A percentile compares a stretch with the other conserved stretches of the same genome.
These are phyloP conservation scores for Strigamia maritima DNA, from an alignment of 2,888 invertebrate species.

Conservation along the genomic window DNA sequence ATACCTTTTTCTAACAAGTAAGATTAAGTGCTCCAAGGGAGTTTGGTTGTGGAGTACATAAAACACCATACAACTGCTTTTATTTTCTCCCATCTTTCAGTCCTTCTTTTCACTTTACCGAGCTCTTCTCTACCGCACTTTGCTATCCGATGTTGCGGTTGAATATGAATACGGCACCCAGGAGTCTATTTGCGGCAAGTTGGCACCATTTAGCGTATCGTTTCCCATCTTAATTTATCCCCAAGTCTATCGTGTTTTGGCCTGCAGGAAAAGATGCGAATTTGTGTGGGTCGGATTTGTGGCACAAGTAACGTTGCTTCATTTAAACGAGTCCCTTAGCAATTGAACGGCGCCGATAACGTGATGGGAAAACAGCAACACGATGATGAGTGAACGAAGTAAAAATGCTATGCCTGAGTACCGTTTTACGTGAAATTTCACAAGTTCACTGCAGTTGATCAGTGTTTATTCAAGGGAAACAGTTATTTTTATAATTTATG, in stretches of 20 bases:
- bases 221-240: constrained; percentile 34
- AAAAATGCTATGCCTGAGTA: not conserved
- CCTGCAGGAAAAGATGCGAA: constrained; percentile 34
- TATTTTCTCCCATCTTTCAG: not conserved
- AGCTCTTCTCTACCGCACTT: constrained; percentile 16
- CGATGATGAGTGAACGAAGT: not conserved
- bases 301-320: not conserved
- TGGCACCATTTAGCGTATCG: constrained; percentile 32
- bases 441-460: too few species aligned
- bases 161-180: constrained; percentile 30
- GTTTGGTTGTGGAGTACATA: not conserved
- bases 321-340: constrained; percentile 11
- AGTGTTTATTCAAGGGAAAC: too few species aligned
- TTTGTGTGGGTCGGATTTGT: constrained; percentile 24
- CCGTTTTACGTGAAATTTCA: not conserved
- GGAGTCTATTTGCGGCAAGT: constrained; percentile 31
- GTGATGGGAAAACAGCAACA: constrained; percentile 25
- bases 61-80: not conserved
- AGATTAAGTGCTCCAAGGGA: constrained; percentile 10
- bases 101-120: not conserved
- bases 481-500: not conserved
- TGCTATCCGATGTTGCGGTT: constrained; percentile 32
- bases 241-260: constrained; percentile 30
- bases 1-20: not conserved
- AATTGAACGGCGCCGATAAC: constrained; percentile 1